Evolutionary conservation across 2,888 invertebrate species (phyloP).

Genomic region (Latheticus oryzae): DNA sequence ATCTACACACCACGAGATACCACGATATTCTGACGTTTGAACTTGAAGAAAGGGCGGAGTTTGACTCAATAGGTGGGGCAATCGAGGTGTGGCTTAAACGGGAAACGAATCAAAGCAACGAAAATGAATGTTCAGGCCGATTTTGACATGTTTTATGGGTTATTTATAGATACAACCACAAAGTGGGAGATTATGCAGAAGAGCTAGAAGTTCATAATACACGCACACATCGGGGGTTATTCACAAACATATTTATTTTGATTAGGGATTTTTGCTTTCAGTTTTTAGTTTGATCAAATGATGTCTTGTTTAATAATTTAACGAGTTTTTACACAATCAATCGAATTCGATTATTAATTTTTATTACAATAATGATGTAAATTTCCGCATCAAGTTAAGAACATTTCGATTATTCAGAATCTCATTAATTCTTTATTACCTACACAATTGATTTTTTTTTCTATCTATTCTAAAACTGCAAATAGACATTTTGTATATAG

Average conservation of each 20-base stretch:
- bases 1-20: slow-evolving; percentile 60
- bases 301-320: slow-evolving; percentile 59
- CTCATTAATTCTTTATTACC: too few relatives aligned
- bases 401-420: too few relatives aligned
- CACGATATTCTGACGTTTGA: slow-evolving; percentile 60
- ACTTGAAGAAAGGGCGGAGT: slow-evolving; percentile 59
- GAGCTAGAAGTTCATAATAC: slow-evolving; percentile 24
- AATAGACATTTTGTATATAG: too few relatives aligned
- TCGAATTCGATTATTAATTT: too few relatives aligned
- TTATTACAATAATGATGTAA: too few relatives aligned
- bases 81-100: slow-evolving; percentile 46
- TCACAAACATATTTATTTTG: slow-evolving; percentile 57
- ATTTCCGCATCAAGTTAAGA: too few relatives aligned
- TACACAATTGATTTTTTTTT: too few relatives aligned
- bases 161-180: slow-evolving; percentile 59
- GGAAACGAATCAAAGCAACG: slow-evolving; percentile 55
- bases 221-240: slow-evolving; percentile 48
- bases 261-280: slow-evolving; percentile 49
- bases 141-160: slow-evolving; percentile 61
- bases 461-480: too few relatives aligned
- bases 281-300: slow-evolving; percentile 59
- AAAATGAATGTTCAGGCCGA: slow-evolving; percentile 52
- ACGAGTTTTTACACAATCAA: too few relatives aligned
- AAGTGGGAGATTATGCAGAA: slow-evolving; percentile 50
- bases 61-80: slow-evolving; percentile 50